Evolutionary conservation across 2,888 invertebrate genomes (phyloP), one percentile per base, ranked within the genome.

Genomic region (Hydraecia micacea): DNA sequence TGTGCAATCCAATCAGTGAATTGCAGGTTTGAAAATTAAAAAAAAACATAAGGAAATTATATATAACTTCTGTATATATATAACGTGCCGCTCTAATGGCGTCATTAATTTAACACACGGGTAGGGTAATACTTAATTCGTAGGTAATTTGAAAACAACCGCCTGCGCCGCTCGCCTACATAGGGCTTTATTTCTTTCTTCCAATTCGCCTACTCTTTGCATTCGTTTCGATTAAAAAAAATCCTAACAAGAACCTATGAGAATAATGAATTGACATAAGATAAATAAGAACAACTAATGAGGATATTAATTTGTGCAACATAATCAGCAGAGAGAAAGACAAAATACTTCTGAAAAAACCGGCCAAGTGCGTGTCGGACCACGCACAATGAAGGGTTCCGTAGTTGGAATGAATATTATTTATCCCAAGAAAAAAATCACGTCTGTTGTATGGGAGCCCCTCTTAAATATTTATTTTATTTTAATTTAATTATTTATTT

Each of bases 281-380:
- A n/a, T 3, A 55, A 55, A 55, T 25, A 1, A 55, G 11, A n/a
- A 55, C 25, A 55, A 21, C 25, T 55, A 55, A 67, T 46, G 15
- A 28, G 1, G 2, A 46, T 49, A 39, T 55, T 18, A 25, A 36
- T n/a, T 32, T 5, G 0, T n/a, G 42, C 18, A 1, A 28, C 21
- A 2, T 32, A 32, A n/a, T 25, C 36, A 18, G 25, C n/a, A 39
- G 13, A n/a, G 18, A 52, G 1, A 77, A n/a, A 39, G 7, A 25
- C 25, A 32, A 66, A 58, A 46, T 32, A 58, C 62, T 73, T 42
- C 7, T 8, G n/a, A 66, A 60, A 60, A 28, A 79, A 36, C n/a
- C n/a, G n/a, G n/a, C n/a, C n/a, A n/a, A n/a, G n/a, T n/a, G n/a
- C n/a, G n/a, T n/a, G n/a, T n/a, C n/a, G n/a, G n/a, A n/a, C n/a